phyloP scores from a whole-genome alignment of 2,797 vertebrate species.

The Tolypeutes matacus region DNA sequence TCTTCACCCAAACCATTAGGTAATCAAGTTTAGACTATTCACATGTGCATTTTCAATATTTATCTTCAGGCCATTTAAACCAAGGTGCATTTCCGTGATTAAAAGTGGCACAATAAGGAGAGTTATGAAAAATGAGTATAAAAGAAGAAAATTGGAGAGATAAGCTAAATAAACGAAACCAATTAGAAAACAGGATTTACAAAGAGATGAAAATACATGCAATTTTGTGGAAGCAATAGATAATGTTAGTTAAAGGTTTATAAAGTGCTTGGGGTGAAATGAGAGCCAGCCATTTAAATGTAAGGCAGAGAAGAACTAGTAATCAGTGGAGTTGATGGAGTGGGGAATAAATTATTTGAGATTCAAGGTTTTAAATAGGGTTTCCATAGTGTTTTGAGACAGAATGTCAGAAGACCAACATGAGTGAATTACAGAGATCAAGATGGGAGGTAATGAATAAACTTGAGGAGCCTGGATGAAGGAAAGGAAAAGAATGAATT shows the following conservation, averaged over 20 bases:
- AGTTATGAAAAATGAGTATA: conserved; percentile 81
- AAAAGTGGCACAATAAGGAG: conserved; percentile 79
- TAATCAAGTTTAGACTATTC: conserved; percentile 83
- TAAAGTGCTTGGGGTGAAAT: conserved; percentile 76
- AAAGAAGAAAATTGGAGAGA: conserved; percentile 83
- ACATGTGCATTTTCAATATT: conserved; percentile 82
- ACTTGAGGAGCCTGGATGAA: conserved; percentile 39
- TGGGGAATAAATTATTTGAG: conserved; percentile 74
- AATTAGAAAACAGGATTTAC: conserved; percentile 82
- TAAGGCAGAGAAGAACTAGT: conserved; percentile 73
- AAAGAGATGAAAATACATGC: conserved; percentile 81
- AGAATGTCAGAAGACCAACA: conserved; percentile 71
- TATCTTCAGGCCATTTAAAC: conserved; percentile 84
- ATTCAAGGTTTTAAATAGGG: conserved; percentile 76
- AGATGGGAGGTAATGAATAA: conserved; percentile 69
- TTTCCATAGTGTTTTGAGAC: conserved; percentile 72
- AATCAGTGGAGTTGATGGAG: conserved; percentile 77
- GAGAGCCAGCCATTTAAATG: conserved; percentile 78
- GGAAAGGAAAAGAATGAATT: conserved; percentile 53
- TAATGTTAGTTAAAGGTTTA: conserved; percentile 83
- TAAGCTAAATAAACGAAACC: conserved; percentile 83
- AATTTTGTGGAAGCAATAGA: conserved; percentile 83
- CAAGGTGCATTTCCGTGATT: conserved; percentile 84
- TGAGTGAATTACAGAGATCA: conserved; percentile 70
- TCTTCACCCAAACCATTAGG: conserved; percentile 81